Evolutionary conservation across 2,113 vertebrate species (phyloP).

Genomic region (Tamias sibiricus): DNA sequence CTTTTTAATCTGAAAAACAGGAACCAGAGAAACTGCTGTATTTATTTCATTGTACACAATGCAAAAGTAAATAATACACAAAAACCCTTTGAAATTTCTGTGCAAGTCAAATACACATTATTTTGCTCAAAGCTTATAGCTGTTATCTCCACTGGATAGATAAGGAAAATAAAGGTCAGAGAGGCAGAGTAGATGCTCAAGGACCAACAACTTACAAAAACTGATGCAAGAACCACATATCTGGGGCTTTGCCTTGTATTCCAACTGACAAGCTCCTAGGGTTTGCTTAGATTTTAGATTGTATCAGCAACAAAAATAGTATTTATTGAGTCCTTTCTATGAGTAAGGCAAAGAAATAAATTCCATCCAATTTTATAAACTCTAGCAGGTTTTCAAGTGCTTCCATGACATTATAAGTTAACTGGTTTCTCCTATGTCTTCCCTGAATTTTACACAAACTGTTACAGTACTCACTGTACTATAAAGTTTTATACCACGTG

Average conservation of each 20-base stretch:
- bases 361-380: neutral
- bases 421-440: neutral
- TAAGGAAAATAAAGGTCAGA: slow-evolving; percentile 2
- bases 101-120: neutral
- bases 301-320: neutral
- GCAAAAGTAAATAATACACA: slow-evolving; percentile 19
- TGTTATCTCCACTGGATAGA: neutral
- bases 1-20: slow-evolving; percentile 13
- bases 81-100: neutral
- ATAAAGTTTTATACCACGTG: neutral
- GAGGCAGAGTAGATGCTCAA: neutral
- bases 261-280: neutral
- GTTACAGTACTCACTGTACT: neutral
- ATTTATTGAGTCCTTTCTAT: neutral
- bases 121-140: neutral
- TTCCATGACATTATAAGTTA: neutral
- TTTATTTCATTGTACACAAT: neutral
- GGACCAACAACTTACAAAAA: neutral
- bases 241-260: neutral
- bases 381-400: neutral
- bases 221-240: neutral
- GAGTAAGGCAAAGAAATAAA: neutral
- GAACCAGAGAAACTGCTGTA: neutral
- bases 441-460: neutral
- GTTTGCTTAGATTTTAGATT: slow-evolving; percentile 2